Evolutionary conservation across 2,113 vertebrate species (phyloP), one percentile per base, ranked within the genome.

Genomic region (Epinephelus moara): DNA sequence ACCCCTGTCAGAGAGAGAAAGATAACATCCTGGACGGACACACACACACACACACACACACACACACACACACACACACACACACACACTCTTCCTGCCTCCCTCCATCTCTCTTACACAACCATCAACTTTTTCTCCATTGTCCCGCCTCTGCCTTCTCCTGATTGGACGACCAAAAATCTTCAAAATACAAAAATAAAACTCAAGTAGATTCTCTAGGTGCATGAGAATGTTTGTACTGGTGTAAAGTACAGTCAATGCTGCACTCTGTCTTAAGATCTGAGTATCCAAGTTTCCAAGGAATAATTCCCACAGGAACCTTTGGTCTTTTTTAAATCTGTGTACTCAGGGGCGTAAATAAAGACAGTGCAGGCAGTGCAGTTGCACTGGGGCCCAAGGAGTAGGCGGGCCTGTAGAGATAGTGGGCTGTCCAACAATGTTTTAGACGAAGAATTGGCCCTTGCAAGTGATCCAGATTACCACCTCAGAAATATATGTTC

Each of bases 1-100:
- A 90, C 79, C 75, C 72, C 70, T 77, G 69, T 55, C 69, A 70
- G 19, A 19, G 25, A 19, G 30, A 56, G 25, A 68, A 59, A 78
- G 73, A 80, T 1, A 84, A 88, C 85, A 84, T 84, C 86, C 85
- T 85, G 81, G 10, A 77, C 55, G 79, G 27, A 70, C n/a, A 47
- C 50, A 62, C 4, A 59, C 42, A 62, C 23, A 37, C 52, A 49
- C 40, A 11, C 13, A 9, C 21, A 47, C 59, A 21, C 60, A n/a
- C 10, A 42, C 10, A 63, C n/a, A 11, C n/a, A 59, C 40, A 62
- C 23, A 37, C 52, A 49, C 40, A 15, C 13, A 9, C 21, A 45
- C 59, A 21, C 60, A n/a, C 10, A 63, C 10, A 63, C 8, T 25
- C 47, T 33, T 45, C 23, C 37, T 42, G 33, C 12, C 15, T 59